Percentiles rank a stretch among this genome's conserved stretches.
Evolutionary conservation across 2,113 vertebrate species (phyloP).

Genomic region (Pagrus major): DNA sequence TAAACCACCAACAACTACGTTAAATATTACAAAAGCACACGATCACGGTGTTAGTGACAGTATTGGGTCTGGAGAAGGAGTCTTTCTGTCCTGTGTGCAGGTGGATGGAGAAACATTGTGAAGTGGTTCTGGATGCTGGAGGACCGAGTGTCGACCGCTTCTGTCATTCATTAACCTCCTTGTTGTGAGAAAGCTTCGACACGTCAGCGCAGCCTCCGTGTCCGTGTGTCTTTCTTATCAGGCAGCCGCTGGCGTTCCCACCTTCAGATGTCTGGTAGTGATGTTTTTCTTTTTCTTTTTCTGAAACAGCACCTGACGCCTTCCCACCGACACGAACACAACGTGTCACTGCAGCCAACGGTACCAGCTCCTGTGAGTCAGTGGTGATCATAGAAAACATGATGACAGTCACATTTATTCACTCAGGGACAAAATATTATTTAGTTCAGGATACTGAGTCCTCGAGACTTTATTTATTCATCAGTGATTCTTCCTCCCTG

Average conservation of each 20-base stretch:
- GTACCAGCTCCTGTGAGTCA: neutral
- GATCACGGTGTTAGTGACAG: no score
- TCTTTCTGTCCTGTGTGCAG: no score
- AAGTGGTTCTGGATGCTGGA: neutral
- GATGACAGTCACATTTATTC: no score
- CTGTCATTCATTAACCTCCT: conserved; percentile 32
- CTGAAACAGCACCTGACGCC: conserved; percentile 13
- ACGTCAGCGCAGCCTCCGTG: conserved; percentile 18
- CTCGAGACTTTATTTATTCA: no score
- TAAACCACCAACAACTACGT: no score
- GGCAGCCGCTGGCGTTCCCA: conserved; percentile 23
- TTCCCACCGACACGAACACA: conserved; percentile 29
- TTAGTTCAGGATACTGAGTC: no score
- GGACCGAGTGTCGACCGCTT: neutral
- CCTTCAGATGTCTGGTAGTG: neutral
- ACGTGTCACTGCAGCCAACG: neutral
- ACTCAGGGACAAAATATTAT: no score
- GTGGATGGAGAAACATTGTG: no score
- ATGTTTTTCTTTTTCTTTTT: neutral
- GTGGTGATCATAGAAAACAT: no score
- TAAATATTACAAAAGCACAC: no score
- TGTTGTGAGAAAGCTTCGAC: neutral
- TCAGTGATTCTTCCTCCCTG: no score
- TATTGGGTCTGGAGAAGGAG: no score
- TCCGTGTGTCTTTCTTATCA: conserved; percentile 45